These are phyloP conservation scores for Bufo bufo DNA, from an alignment of 2,113 vertebrate genomes.

Conservation along the genomic window DNA sequence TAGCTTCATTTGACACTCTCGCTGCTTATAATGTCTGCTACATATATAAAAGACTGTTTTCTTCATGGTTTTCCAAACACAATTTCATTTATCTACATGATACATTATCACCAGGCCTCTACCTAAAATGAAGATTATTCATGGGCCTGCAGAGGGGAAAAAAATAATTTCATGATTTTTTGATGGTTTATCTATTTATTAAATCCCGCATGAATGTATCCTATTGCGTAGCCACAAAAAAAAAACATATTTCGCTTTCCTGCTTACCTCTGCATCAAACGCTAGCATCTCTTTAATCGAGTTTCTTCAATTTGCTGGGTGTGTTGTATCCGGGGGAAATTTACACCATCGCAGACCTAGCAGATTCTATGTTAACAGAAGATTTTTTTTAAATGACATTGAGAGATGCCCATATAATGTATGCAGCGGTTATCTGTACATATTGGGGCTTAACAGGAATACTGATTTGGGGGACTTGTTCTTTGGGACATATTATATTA, in stretches of 20 bases:
- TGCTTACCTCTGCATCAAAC: slow-evolving; percentile 45
- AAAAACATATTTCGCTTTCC: slow-evolving; percentile 2
- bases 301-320: slow-evolving; percentile 44
- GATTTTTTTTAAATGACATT: slow-evolving; percentile 41
- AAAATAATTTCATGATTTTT: slow-evolving; percentile 29
- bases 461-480: not conserved
- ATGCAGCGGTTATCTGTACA: slow-evolving; percentile 22
- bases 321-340: slow-evolving; percentile 49
- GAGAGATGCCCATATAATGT: slow-evolving; percentile 5
- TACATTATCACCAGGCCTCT: slow-evolving; percentile 23
- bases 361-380: slow-evolving; percentile 57
- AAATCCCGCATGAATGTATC: slow-evolving; percentile 2
- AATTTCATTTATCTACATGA: slow-evolving; percentile 44
- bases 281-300: slow-evolving; percentile 46
- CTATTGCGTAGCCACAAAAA: slow-evolving; percentile 31
- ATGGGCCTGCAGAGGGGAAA: not conserved
- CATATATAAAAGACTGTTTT: slow-evolving; percentile 36
- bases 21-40: slow-evolving; percentile 34
- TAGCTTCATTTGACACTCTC: slow-evolving; percentile 46
- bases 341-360: slow-evolving; percentile 23
- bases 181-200: slow-evolving; percentile 44
- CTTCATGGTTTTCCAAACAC: slow-evolving; percentile 40
- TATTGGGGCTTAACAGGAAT: slow-evolving; percentile 31
- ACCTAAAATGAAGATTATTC: slow-evolving; percentile 39
- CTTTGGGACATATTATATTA: not conserved